Evolutionary conservation across 2,888 invertebrate genomes (phyloP), one percentile per base, ranked within the genome.

Genomic region (Trichopria drosophilae): DNA sequence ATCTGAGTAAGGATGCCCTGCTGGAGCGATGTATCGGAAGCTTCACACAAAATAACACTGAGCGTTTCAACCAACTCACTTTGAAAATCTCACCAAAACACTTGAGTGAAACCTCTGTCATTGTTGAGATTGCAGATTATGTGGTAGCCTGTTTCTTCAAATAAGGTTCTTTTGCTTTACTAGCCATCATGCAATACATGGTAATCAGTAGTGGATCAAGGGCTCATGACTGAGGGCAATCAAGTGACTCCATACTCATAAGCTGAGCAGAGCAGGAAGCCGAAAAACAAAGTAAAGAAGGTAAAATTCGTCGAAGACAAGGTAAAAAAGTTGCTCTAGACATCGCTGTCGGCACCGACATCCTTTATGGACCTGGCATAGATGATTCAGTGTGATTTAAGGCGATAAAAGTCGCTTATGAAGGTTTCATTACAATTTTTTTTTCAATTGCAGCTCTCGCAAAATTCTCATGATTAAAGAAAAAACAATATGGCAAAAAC

Each of bases 1-100:
- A 68, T 54, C 60, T 69, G 22, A 66, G 62, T 31, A 62, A 61
- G n/a, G 59, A 65, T 19, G 46, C 50, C 22, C 57, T 67, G 28
- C 52, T 69, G 39, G 59, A 64, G 41, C 20, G 67, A 44, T 69
- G 68, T 58, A 13, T 57, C 39, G 53, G 53, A 35, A 55, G 52
- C 12, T 54, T 54, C 23, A 52, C 53, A 22, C 48, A 56, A 26
- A 52, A 58, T 32, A 58, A 58, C 22, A 51, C 55, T 22, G 55
- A 58, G 16, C 55, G 51, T 39, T 45, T 47, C 12, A 56, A 52
- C 18, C 57, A 55, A 22, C 49, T 52, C 7, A 53, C 55, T 29
- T 57, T 51, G 53, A 51, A 59, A 54, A 54, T 58, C 9, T 24
- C 43, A 23, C 48, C 53, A 31, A 59, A 59, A 45, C 19, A 22